phyloP scores from a whole-genome alignment of 2,113 vertebrate genomes.

The Zosterops pallidus region DNA sequence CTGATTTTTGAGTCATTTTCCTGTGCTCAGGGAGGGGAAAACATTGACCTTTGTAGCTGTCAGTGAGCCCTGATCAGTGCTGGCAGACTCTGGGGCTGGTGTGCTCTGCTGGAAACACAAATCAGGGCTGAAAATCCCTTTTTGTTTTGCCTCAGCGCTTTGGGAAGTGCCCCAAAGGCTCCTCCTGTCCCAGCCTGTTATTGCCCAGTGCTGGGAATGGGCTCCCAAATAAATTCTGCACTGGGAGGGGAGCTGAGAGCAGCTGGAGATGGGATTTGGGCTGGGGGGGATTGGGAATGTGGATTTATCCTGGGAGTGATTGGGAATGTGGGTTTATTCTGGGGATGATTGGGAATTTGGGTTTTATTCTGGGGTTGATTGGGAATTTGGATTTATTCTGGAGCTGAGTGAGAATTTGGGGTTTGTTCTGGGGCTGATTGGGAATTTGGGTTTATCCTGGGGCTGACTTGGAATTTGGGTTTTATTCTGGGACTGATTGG shows the following conservation, averaged over 20 bases:
- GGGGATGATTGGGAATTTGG: neutral
- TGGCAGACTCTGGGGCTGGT: neutral
- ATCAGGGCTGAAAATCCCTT: neutral
- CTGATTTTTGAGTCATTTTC: slow-evolving; percentile 8
- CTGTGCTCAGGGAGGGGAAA: neutral
- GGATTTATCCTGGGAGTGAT: no score
- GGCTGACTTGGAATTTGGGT: no score
- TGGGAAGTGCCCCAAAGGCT: neutral
- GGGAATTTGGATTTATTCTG: no score
- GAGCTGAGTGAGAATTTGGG: no score
- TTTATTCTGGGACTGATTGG: no score
- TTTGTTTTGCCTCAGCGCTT: neutral
- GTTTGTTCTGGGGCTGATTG: neutral
- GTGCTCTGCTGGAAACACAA: neutral
- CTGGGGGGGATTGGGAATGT: neutral
- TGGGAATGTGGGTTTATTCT: no score
- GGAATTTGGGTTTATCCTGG: neutral
- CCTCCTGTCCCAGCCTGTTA: neutral
- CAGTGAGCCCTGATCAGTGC: neutral
- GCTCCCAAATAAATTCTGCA: neutral
- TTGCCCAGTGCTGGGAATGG: neutral
- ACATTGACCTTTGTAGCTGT: slow-evolving; percentile 25
- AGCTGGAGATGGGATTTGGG: neutral
- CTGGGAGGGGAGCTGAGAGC: neutral
- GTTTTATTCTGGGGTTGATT: no score